Evolutionary conservation across 92 coral and sea anemone species (phyloP).

Genomic region (Isaurus tuberculatus): DNA sequence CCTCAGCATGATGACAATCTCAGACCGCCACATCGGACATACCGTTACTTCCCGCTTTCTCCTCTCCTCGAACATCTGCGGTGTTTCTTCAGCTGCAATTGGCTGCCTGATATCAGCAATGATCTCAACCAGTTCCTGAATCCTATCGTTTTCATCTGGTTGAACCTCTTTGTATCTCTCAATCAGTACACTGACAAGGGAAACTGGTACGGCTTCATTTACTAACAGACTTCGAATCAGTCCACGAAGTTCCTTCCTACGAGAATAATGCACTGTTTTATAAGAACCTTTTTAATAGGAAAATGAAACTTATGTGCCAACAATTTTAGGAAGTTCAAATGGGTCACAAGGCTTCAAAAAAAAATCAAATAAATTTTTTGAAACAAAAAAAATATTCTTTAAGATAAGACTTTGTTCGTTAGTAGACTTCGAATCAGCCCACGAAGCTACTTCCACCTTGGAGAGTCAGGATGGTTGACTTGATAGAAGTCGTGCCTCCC

Average conservation of each 20-base stretch:
- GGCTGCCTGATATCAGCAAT: slow-evolving; percentile 97
- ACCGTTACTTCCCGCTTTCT: slow-evolving; percentile 92
- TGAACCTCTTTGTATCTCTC: slow-evolving; percentile 78
- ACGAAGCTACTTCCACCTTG: slow-evolving; percentile 84
- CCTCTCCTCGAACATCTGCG: slow-evolving; percentile 77
- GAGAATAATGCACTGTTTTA: background rate
- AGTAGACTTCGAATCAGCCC: slow-evolving; percentile 83
- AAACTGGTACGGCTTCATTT: slow-evolving; percentile 73
- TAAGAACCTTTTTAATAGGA: no score
- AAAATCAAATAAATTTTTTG: no score
- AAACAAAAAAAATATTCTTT: no score
- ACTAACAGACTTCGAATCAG: slow-evolving; percentile 84
- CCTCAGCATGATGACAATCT: no score
- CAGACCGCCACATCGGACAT: no score
- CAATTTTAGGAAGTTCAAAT: no score
- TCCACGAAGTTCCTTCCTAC: slow-evolving; percentile 83
- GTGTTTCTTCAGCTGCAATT: slow-evolving; percentile 81
- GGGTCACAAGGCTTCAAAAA: no score
- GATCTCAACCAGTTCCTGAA: slow-evolving; percentile 88
- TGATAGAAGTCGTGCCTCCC: no score
- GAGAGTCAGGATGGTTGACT: no score
- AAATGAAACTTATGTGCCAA: no score
- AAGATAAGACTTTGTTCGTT: slow-evolving; percentile 77
- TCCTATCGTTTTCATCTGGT: slow-evolving; percentile 82
- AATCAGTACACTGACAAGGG: slow-evolving; percentile 76